Evolutionary conservation across 2,113 vertebrate genomes (phyloP).

Genomic region (Stictonetta naevosa): DNA sequence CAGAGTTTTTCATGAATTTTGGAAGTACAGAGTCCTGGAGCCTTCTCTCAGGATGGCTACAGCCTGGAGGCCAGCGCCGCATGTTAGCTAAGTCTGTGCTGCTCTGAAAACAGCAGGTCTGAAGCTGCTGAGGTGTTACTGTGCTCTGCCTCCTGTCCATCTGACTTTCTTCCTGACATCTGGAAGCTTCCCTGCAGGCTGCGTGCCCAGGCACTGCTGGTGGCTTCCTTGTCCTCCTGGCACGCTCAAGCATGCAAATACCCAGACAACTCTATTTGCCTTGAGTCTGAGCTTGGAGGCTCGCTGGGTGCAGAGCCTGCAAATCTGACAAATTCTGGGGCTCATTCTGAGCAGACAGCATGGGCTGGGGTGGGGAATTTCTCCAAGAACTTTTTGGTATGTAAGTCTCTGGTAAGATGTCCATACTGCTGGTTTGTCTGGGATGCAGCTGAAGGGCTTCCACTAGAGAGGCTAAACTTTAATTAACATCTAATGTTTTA

Average conservation of each 20-base stretch:
- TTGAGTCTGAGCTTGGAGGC: neutral
- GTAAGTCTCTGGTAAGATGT: neutral
- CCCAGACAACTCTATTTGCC: neutral
- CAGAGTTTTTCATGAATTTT: neutral
- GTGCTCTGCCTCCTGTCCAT: neutral
- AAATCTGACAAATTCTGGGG: neutral
- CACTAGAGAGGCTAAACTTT: conserved; percentile 10
- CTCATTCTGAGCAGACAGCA: neutral
- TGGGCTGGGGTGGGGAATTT: neutral
- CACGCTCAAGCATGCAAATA: neutral
- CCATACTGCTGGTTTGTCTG: neutral
- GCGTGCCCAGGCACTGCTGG: neutral
- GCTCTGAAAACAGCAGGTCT: neutral
- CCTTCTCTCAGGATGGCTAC: neutral
- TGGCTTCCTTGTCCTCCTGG: neutral
- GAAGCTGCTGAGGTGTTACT: rapidly evolving
- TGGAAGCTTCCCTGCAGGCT: neutral
- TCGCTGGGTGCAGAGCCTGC: neutral
- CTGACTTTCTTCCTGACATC: neutral
- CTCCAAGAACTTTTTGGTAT: neutral
- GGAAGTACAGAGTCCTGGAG: neutral
- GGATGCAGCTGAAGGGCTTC: neutral
- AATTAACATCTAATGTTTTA: neutral
- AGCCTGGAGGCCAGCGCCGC: neutral
- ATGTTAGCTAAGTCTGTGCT: neutral